These are phyloP conservation scores for Entomobrya multifasciata DNA, from an alignment of 2,888 invertebrate genomes.

Conservation along the genomic window DNA sequence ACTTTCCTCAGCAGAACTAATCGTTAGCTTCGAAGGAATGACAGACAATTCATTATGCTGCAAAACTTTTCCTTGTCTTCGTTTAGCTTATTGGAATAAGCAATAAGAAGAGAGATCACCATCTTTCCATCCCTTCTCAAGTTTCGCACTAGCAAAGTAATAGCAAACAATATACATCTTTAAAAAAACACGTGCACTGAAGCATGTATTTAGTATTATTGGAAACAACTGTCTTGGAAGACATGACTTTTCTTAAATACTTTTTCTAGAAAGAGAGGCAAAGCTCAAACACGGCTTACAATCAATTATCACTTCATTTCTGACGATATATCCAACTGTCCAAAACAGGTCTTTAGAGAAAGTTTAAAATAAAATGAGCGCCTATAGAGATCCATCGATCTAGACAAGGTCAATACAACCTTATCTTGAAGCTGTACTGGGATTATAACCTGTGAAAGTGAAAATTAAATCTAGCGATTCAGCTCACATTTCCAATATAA, in stretches of 20 bases:
- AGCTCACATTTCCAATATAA: constrained; percentile 31
- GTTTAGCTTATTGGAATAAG: constrained; percentile 8
- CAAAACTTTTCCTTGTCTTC: constrained; percentile 13
- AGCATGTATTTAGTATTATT: neutral
- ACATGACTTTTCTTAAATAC: neutral
- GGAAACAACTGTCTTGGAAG: neutral
- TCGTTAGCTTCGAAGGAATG: constrained; percentile 62
- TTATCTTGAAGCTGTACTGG: constrained; percentile 17
- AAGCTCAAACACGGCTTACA: too few relatives aligned
- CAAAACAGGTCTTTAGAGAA: constrained; percentile 8
- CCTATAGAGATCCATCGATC: neutral
- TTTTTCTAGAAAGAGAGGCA: neutral
- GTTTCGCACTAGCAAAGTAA: constrained; percentile 31
- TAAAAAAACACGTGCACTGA: neutral
- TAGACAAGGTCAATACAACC: constrained; percentile 44
- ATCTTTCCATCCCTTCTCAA: constrained; percentile 19
- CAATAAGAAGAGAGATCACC: constrained; percentile 16
- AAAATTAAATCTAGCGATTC: constrained; percentile 52
- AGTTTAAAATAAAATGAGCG: neutral
- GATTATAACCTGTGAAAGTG: constrained; percentile 57
- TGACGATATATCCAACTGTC: constrained; percentile 39
- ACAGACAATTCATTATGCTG: constrained; percentile 69
- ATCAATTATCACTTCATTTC: constrained; percentile 66
- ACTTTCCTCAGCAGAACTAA: constrained; percentile 60
- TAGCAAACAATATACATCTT: constrained; percentile 13